Conservation (phyloP, 2,888 invertebrate species). For the Drosophila neotestacea region DNA sequence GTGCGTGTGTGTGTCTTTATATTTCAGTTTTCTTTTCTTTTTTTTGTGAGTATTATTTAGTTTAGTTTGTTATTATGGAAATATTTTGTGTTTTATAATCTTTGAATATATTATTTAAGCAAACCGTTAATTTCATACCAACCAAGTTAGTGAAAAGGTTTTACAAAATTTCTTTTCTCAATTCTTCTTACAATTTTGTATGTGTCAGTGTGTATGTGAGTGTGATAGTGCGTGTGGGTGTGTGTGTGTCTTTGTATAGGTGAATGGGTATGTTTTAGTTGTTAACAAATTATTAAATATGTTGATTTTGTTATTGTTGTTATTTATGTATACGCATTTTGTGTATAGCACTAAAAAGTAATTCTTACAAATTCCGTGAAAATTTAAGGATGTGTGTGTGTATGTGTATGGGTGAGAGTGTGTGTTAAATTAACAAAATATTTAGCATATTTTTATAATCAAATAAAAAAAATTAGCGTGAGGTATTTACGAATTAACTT, state of each 20-base stretch:
- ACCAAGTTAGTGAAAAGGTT: conserved; percentile 72
- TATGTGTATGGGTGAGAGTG: conserved; percentile 23
- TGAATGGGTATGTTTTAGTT: conserved; percentile 14
- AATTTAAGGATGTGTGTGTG: conserved; percentile 16
- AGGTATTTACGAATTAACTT: conserved; percentile 26
- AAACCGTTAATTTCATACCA: conserved; percentile 79
- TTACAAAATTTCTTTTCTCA: conserved; percentile 37
- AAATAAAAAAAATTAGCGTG: conserved; percentile 1
- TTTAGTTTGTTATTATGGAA: conserved; percentile 47
- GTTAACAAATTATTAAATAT: conserved; percentile 37
- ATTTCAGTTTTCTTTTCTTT: conserved; percentile 37
- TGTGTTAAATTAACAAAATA: conserved; percentile 44
- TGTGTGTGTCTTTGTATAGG: conserved; percentile 4
- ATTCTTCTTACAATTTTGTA: conserved; percentile 33
- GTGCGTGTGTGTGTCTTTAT: conserved; percentile 17
- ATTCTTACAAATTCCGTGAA: conserved; percentile 32
- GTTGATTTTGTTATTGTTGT: conserved; percentile 17
- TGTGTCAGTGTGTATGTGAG: conserved; percentile 12
- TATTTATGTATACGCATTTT: conserved; percentile 39
- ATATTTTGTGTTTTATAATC: conserved; percentile 37
- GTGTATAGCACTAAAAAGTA: conserved; percentile 47
- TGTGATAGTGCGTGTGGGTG: conserved; percentile 13
- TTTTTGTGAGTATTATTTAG: conserved; percentile 49
- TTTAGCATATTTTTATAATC: conserved; percentile 30
- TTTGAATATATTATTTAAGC: conserved; percentile 70